Percentiles rank a stretch among this genome's conserved stretches.
phyloP scores from a whole-genome alignment of 2,113 vertebrate genomes.

The Gasterosteus aculeatus region DNA sequence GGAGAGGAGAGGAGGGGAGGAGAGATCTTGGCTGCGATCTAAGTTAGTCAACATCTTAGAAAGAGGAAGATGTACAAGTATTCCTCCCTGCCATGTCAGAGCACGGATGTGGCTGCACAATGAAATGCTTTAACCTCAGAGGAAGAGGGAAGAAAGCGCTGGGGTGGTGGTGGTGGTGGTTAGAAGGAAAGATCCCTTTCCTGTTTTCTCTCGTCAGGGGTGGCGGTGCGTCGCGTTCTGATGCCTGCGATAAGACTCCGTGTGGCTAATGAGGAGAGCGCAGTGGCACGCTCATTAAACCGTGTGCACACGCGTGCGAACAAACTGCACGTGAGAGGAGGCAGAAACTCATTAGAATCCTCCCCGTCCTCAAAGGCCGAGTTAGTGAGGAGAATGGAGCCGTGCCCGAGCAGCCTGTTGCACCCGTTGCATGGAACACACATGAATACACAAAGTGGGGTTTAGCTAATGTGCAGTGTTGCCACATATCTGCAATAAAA shows the following conservation, averaged over 20 bases:
- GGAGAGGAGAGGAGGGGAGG: slow-evolving; percentile 6
- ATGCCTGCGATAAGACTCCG: slow-evolving; percentile 76
- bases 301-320: slow-evolving; percentile 36
- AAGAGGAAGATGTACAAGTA: slow-evolving; percentile 4
- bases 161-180: too few species aligned
- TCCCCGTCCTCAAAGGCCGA: slow-evolving; percentile 73
- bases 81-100: slow-evolving; percentile 21
- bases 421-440: slow-evolving; percentile 41
- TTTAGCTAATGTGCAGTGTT: neutral
- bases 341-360: slow-evolving; percentile 76
- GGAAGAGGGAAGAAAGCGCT: slow-evolving; percentile 30
- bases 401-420: slow-evolving; percentile 49
- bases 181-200: slow-evolving; percentile 32
- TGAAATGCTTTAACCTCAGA: slow-evolving; percentile 69
- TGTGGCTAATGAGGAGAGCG: slow-evolving; percentile 80
- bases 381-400: slow-evolving; percentile 66
- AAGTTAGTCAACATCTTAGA: slow-evolving; percentile 55
- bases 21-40: slow-evolving; percentile 42
- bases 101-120: slow-evolving; percentile 52
- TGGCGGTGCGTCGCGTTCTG: slow-evolving; percentile 69
- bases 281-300: slow-evolving; percentile 77
- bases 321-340: slow-evolving; percentile 38
- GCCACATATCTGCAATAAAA: neutral
- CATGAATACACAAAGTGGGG: slow-evolving; percentile 10
- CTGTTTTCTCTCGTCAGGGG: slow-evolving; percentile 64